phyloP scores from a whole-genome alignment of 2,797 vertebrate species.

The Eospalax fontanierii region DNA sequence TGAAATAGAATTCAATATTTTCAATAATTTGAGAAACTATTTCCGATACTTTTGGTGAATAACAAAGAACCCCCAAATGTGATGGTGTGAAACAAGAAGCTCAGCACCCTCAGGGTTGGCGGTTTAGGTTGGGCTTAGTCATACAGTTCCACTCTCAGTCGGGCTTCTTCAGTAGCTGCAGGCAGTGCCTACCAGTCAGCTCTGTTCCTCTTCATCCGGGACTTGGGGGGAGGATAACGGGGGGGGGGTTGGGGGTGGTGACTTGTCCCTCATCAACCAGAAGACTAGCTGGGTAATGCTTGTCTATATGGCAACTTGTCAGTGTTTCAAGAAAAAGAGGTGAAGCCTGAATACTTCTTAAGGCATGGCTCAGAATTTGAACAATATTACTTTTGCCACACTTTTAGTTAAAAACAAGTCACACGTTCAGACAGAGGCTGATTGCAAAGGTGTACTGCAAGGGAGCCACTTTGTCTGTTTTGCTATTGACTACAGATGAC shows the following conservation, averaged over 20 bases:
- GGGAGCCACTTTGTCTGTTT: neutral
- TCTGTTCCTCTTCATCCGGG: neutral
- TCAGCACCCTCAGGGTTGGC: neutral
- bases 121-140: neutral
- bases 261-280: neutral
- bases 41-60: conserved; percentile 13
- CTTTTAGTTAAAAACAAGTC: neutral
- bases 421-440: neutral
- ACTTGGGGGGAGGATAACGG: too few species aligned
- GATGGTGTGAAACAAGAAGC: neutral
- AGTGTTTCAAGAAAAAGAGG: neutral
- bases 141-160: neutral
- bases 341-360: neutral
- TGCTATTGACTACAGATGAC: neutral
- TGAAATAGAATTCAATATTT: conserved; percentile 29
- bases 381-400: neutral
- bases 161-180: neutral
- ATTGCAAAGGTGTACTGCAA: neutral
- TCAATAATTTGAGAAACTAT: neutral
- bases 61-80: conserved; percentile 11
- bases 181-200: neutral
- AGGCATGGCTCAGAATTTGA: neutral
- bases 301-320: neutral
- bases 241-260: too few species aligned
- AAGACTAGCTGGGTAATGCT: neutral